phyloP scores from a whole-genome alignment of 2,888 invertebrate genomes.

The Sisyra terminalis region DNA sequence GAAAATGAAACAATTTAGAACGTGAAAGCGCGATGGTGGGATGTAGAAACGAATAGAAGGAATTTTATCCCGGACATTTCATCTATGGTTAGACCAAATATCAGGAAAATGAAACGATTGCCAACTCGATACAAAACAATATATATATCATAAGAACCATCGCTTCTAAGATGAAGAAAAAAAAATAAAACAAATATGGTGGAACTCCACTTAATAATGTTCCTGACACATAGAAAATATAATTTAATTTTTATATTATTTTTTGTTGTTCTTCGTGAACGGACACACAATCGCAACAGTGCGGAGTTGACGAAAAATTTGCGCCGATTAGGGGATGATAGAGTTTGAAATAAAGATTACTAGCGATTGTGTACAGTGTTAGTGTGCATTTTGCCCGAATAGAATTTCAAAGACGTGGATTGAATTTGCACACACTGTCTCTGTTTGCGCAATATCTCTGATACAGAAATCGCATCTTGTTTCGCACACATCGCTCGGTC shows the following conservation, averaged over 20 bases:
- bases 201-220: conserved; percentile 22
- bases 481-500: conserved; percentile 14
- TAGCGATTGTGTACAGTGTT: not conserved
- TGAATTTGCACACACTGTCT: conserved; percentile 7
- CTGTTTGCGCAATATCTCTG: conserved; percentile 1
- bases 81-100: no score
- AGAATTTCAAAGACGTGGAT: conserved; percentile 9
- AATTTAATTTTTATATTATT: conserved; percentile 24
- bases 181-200: conserved; percentile 18
- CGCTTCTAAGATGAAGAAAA: no score
- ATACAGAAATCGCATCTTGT: not conserved
- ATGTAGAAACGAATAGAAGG: no score
- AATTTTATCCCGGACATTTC: no score
- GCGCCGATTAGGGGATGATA: not conserved
- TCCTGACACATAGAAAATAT: conserved; percentile 25
- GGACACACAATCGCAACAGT: conserved; percentile 7
- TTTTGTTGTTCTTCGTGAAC: conserved; percentile 15
- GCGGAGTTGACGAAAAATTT: not conserved
- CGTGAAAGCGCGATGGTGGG: no score
- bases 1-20: no score
- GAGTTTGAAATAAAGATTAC: not conserved
- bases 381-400: conserved; percentile 8
- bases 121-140: no score
- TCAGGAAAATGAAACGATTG: no score
- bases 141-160: no score